phyloP scores from a whole-genome alignment of 1,140 invertebrate genomes.

The Pachypsylla venusta region DNA sequence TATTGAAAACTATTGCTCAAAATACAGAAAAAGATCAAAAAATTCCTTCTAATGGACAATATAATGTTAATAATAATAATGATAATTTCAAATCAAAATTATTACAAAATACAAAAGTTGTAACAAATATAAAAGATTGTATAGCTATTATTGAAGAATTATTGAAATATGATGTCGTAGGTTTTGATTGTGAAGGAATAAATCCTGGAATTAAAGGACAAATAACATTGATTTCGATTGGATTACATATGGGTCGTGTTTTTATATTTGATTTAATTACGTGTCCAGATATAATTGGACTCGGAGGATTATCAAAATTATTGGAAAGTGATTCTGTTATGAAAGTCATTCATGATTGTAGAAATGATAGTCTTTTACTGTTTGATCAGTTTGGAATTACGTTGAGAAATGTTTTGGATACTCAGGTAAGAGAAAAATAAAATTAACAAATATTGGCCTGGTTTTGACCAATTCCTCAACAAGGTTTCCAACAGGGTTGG shows the following conservation, averaged over 20 bases:
- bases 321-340: conserved; percentile 65
- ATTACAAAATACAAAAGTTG: conserved; percentile 60
- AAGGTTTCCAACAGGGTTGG: too few relatives aligned
- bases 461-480: too few relatives aligned
- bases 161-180: conserved; percentile 38
- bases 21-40: conserved; percentile 69
- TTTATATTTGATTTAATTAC: conserved; percentile 83
- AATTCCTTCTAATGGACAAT: conserved; percentile 24
- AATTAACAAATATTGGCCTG: too few relatives aligned
- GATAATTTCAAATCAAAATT: conserved; percentile 65
- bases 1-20: conserved; percentile 76
- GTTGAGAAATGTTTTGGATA: conserved; percentile 84
- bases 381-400: conserved; percentile 76
- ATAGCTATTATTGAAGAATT: conserved; percentile 61
- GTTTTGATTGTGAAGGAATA: conserved; percentile 79
- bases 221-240: conserved; percentile 74
- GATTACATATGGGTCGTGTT: conserved; percentile 55
- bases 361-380: conserved; percentile 80
- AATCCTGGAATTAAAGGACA: conserved; percentile 72
- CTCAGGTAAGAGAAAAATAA: conserved; percentile 61
- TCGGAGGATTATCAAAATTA: conserved; percentile 60
- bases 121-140: conserved; percentile 60
- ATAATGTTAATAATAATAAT: conserved; percentile 30
- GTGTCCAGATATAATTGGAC: conserved; percentile 59
- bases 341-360: conserved; percentile 91